A percentile compares a stretch with the other conserved stretches of the same genome.
These are phyloP conservation scores for Cyanoderma ruficeps DNA, from an alignment of 2,113 vertebrate genomes.

Conservation along the genomic window DNA sequence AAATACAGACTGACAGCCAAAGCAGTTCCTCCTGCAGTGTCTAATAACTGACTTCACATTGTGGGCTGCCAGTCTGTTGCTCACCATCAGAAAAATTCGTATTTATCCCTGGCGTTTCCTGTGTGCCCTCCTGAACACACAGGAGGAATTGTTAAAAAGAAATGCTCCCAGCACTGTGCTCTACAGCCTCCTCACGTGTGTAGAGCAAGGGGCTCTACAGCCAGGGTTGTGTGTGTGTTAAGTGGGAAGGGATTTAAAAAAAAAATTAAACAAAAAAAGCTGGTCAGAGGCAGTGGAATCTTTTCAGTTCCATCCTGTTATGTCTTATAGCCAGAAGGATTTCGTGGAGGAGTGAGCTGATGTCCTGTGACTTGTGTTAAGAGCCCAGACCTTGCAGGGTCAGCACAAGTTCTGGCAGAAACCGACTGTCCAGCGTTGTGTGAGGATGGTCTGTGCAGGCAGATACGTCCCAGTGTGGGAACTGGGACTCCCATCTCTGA, in stretches of 20 bases:
- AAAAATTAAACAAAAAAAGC: neutral
- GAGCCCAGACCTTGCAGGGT: neutral
- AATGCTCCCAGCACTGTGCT: neutral
- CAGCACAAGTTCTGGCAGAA: neutral
- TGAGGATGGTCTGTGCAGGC: neutral
- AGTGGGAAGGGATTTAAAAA: neutral
- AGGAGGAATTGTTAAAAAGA: neutral
- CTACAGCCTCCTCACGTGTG: accelerated
- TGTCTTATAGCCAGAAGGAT: neutral
- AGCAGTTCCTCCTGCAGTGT: neutral
- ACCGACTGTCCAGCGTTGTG: accelerated
- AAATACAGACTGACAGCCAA: neutral
- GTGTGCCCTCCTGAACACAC: neutral
- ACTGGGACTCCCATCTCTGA: neutral
- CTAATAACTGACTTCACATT: neutral
- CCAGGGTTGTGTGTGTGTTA: neutral
- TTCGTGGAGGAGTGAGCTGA: neutral
- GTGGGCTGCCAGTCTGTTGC: neutral
- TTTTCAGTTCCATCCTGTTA: neutral
- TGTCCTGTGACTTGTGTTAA: neutral
- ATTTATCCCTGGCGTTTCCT: neutral
- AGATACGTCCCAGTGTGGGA: accelerated
- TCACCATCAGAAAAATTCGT: neutral
- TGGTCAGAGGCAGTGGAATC: neutral
- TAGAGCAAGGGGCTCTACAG: neutral